Percentiles rank a stretch among this genome's conserved stretches.
Conservation (phyloP, 2,888 invertebrate species). For the Catocala sponsa region DNA sequence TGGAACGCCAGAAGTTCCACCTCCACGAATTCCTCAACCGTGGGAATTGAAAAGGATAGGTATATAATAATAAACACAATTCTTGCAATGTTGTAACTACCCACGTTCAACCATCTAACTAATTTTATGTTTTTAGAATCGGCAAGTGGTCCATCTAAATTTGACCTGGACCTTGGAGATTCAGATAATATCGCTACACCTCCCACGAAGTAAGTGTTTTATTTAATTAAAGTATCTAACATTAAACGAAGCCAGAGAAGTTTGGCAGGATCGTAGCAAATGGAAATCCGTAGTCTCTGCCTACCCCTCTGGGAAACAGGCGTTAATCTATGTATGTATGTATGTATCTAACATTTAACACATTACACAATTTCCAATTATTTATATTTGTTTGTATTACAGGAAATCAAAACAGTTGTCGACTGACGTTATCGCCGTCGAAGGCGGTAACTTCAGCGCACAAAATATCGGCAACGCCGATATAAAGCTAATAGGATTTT, state of each 20-base stretch:
- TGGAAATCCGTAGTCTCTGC: too few relatives aligned
- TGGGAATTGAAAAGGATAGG: neutral
- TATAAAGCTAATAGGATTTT: neutral
- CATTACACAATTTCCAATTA: constrained; percentile 33
- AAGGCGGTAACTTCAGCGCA: neutral
- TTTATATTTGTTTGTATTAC: constrained; percentile 30
- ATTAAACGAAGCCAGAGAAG: too few relatives aligned
- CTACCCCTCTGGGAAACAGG: too few relatives aligned
- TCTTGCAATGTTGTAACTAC: neutral
- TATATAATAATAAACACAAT: neutral
- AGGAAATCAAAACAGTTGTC: neutral
- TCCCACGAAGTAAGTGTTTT: neutral
- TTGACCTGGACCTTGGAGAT: neutral
- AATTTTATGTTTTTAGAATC: constrained; percentile 1
- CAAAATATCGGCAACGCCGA: neutral
- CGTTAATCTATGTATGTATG: too few relatives aligned
- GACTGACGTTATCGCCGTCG: neutral
- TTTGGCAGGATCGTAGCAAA: too few relatives aligned
- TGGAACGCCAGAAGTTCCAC: neutral
- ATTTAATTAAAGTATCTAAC: neutral
- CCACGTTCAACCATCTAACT: neutral
- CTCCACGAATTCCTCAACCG: neutral
- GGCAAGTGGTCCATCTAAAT: neutral
- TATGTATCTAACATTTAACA: constrained; percentile 6
- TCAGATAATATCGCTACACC: neutral